A percentile compares a stretch with the other conserved stretches of the same genome.
Evolutionary conservation across 2,888 invertebrate species (phyloP).

Genomic region (Tenthredo amoena): DNA sequence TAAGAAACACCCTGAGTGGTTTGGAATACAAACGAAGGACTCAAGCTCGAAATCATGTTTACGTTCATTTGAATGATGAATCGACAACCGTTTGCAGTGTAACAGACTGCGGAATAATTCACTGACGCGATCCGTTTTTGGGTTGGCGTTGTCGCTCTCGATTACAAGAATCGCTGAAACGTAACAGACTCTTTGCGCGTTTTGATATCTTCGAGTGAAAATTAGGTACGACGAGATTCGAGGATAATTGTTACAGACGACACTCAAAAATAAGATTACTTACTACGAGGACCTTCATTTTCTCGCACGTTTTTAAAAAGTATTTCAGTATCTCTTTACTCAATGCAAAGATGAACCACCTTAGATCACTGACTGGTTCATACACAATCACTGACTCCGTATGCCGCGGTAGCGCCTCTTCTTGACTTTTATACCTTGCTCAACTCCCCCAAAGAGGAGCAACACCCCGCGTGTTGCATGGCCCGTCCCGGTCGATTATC

Average conservation of each 20-base stretch:
- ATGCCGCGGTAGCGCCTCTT: slow-evolving; percentile 50
- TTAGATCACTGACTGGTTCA: slow-evolving; percentile 45
- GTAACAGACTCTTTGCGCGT: neutral
- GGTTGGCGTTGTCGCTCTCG: neutral
- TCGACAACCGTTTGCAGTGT: neutral
- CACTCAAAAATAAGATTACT: slow-evolving; percentile 29
- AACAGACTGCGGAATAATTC: slow-evolving; percentile 6
- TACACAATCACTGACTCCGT: slow-evolving; percentile 52
- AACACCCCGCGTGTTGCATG: slow-evolving; percentile 46
- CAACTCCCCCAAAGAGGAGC: slow-evolving; percentile 48
- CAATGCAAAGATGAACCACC: slow-evolving; percentile 40
- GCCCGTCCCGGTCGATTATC: slow-evolving; percentile 32
- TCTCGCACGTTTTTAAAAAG: slow-evolving; percentile 6
- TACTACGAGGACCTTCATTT: slow-evolving; percentile 47
- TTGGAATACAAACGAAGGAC: neutral
- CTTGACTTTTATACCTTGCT: slow-evolving; percentile 48
- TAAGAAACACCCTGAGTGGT: neutral
- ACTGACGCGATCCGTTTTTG: slow-evolving; percentile 20
- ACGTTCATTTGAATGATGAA: neutral
- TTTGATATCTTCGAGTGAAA: neutral
- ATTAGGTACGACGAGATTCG: neutral
- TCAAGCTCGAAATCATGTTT: neutral
- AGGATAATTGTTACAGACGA: neutral
- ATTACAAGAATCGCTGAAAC: neutral
- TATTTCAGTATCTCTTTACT: slow-evolving; percentile 10